A percentile compares a stretch with the other conserved stretches of the same genome.
phyloP scores from a whole-genome alignment of 37 sponge, comb jelly and placozoan species.

The Chondrosia reniformis region DNA sequence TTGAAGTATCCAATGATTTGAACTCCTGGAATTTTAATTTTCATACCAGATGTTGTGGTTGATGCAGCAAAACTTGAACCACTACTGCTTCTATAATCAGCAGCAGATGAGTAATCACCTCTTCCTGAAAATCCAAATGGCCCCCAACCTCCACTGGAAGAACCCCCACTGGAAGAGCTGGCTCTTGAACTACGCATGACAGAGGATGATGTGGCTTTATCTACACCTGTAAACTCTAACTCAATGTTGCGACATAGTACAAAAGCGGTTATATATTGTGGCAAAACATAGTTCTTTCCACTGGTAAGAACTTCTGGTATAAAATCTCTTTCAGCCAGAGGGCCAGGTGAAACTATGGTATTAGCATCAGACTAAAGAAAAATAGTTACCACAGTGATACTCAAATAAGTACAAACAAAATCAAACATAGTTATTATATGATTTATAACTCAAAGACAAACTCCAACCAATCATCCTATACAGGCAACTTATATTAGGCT shows the following conservation, averaged over 20 bases:
- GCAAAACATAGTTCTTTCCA: background rate
- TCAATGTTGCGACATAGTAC: background rate
- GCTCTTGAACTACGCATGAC: background rate
- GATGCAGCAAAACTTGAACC: conserved; percentile 1
- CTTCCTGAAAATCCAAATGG: conserved; percentile 9
- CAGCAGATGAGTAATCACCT: background rate
- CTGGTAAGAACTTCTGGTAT: background rate
- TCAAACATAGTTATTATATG: too few relatives aligned
- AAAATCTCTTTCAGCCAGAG: background rate
- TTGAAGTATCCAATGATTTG: conserved; percentile 18
- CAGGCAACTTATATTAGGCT: too few relatives aligned
- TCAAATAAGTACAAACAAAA: too few relatives aligned
- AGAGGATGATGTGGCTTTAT: background rate
- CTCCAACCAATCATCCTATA: too few relatives aligned
- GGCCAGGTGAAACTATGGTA: conserved; percentile 9
- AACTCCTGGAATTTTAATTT: conserved; percentile 7
- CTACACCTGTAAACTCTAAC: conserved; percentile 4
- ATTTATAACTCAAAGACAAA: too few relatives aligned
- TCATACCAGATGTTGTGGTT: background rate
- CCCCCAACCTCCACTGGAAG: conserved; percentile 14
- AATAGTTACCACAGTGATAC: too few relatives aligned
- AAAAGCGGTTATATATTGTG: conserved; percentile 6
- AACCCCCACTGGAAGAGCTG: background rate
- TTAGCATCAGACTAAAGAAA: background rate
- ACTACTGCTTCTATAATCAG: background rate